Percentiles rank a stretch among this genome's conserved stretches.
These are phyloP conservation scores for Teleopsis dalmanni DNA, from an alignment of 1,140 invertebrate species.

Conservation along the genomic window DNA sequence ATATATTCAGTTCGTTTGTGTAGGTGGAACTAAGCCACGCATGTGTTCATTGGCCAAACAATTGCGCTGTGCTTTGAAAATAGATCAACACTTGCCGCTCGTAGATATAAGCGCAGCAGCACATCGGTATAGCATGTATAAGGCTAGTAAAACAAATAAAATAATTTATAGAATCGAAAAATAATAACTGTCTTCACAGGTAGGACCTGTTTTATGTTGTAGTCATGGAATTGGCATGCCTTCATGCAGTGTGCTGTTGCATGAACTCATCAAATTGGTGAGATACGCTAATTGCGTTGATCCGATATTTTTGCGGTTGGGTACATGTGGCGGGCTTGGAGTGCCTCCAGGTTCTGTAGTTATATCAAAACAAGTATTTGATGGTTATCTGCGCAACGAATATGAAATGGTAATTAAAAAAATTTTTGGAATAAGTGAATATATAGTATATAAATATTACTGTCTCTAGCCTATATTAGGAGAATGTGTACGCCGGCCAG, in stretches of 20 bases:
- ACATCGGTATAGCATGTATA: constrained; percentile 3
- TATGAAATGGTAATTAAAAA: constrained; percentile 55
- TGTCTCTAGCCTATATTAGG: too few relatives aligned
- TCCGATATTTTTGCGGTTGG: constrained; percentile 66
- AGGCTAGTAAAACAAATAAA: too few relatives aligned
- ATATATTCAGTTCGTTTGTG: background rate
- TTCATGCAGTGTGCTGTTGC: constrained; percentile 66
- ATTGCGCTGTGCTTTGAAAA: background rate
- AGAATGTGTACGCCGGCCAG: too few relatives aligned
- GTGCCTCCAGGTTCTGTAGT: constrained; percentile 62
- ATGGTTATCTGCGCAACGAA: constrained; percentile 52
- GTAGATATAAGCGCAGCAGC: background rate
- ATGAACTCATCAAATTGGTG: constrained; percentile 72
- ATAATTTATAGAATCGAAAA: too few relatives aligned
- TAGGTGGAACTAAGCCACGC: background rate
- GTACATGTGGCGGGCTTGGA: constrained; percentile 69
- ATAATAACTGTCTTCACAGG: too few relatives aligned
- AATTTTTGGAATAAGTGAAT: constrained; percentile 2
- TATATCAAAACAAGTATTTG: constrained; percentile 58
- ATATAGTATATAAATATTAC: too few relatives aligned
- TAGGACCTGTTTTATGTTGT: constrained; percentile 31
- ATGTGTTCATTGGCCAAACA: background rate
- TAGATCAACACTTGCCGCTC: background rate
- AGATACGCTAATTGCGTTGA: constrained; percentile 61
- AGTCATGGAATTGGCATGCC: constrained; percentile 76